Percentiles rank a stretch among this genome's conserved stretches.
These are phyloP conservation scores for Brachyopa scutellaris DNA, from an alignment of 2,888 invertebrate genomes.

Conservation along the genomic window DNA sequence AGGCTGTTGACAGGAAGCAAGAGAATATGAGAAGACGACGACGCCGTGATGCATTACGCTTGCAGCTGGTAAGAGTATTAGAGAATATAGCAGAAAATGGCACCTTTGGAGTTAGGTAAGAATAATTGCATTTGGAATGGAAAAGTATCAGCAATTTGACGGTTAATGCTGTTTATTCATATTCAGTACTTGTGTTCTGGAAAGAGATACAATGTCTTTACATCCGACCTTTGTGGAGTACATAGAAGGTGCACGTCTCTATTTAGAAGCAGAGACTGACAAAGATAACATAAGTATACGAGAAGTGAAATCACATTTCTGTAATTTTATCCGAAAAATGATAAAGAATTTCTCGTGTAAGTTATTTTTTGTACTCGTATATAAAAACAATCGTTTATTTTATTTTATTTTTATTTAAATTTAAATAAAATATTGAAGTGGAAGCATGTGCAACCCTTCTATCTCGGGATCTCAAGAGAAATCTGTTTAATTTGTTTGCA, in stretches of 20 bases:
- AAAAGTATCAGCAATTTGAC: not conserved
- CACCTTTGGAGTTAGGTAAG: slow-evolving; percentile 92
- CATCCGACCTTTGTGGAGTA: slow-evolving; percentile 96
- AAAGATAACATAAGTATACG: slow-evolving; percentile 94
- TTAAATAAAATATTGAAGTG: slow-evolving; percentile 83
- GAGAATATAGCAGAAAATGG: slow-evolving; percentile 96
- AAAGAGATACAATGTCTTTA: slow-evolving; percentile 91
- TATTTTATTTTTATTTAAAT: slow-evolving; percentile 14
- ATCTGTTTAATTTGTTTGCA: slow-evolving; percentile 95
- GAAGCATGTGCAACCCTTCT: slow-evolving; percentile 93
- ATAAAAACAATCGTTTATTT: too few species aligned
- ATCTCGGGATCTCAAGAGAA: slow-evolving; percentile 92
- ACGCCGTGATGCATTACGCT: slow-evolving; percentile 94
- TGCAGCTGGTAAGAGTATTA: slow-evolving; percentile 95
- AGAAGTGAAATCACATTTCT: slow-evolving; percentile 96
- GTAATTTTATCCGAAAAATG: slow-evolving; percentile 95
- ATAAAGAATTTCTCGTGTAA: slow-evolving; percentile 95
- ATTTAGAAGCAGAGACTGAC: slow-evolving; percentile 96
- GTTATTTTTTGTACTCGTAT: slow-evolving; percentile 77
- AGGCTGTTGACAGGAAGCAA: slow-evolving; percentile 98
- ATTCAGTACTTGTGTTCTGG: slow-evolving; percentile 89
- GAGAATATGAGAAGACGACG: slow-evolving; percentile 96
- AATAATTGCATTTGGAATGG: slow-evolving; percentile 52
- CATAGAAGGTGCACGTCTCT: slow-evolving; percentile 95
- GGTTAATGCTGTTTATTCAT: slow-evolving; percentile 9